A percentile compares a stretch with the other conserved stretches of the same genome.
Conservation (phyloP, 2,797 vertebrate genomes). For the Benthosema pterotum region DNA sequence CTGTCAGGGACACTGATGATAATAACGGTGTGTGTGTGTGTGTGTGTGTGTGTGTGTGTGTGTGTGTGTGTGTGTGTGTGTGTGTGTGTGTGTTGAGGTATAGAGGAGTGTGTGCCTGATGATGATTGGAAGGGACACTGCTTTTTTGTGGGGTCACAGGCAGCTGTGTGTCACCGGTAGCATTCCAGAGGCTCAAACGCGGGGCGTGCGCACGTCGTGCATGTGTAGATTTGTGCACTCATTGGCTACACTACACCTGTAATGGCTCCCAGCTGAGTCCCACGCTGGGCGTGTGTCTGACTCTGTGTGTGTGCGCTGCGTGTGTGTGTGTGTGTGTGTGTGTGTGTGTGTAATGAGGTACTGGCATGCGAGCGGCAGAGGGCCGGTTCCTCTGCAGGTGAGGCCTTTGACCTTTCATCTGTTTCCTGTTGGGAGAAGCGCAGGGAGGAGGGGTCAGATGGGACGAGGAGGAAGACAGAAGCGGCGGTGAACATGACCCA, state of each 20-base stretch:
- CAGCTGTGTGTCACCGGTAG: conserved; percentile 58
- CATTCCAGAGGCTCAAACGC: conserved; percentile 38
- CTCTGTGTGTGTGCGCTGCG: conserved; percentile 41
- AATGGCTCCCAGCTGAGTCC: conserved; percentile 84
- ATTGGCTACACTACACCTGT: conserved; percentile 77
- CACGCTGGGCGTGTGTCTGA: neutral
- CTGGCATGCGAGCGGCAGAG: conserved; percentile 82
- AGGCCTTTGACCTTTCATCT: conserved; percentile 87
- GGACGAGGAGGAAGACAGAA: conserved; percentile 39
- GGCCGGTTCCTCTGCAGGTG: conserved; percentile 83
- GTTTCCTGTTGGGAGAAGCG: conserved; percentile 74
- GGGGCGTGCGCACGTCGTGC: conserved; percentile 40
- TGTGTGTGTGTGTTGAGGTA: conserved; percentile 62
- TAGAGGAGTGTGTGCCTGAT: conserved; percentile 60
- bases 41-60: too few species aligned
- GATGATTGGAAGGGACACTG: conserved; percentile 73
- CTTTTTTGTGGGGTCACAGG: conserved; percentile 65
- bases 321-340: conserved; percentile 40
- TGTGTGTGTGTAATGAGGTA: conserved; percentile 74
- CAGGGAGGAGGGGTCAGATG: conserved; percentile 31
- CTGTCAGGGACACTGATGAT: conserved; percentile 71
- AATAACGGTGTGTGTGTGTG: conserved; percentile 68
- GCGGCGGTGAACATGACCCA: conserved; percentile 5
- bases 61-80: too few species aligned
- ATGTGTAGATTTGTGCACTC: conserved; percentile 56